Percentiles rank a stretch among this genome's conserved stretches.
Evolutionary conservation across 2,888 invertebrate species (phyloP).

Genomic region (Agrochola litura): DNA sequence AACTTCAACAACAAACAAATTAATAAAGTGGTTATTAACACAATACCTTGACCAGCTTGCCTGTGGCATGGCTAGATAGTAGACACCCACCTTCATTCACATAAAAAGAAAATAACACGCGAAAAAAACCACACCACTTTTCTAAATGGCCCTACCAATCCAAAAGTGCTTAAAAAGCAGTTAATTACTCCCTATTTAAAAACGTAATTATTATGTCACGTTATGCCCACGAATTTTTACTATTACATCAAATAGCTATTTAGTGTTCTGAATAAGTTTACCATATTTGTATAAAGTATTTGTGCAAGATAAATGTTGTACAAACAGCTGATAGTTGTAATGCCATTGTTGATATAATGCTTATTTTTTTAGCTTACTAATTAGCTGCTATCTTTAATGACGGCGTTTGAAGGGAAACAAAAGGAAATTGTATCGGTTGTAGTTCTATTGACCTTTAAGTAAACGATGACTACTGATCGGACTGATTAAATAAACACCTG

Average conservation of each 20-base stretch:
- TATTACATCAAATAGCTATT: constrained; percentile 10
- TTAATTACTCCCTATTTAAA: constrained; percentile 21
- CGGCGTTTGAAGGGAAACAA: constrained; percentile 23
- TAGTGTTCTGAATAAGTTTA: background rate
- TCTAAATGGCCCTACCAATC: constrained; percentile 8
- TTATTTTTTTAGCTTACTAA: constrained; percentile 42
- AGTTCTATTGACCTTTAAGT: background rate
- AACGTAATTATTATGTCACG: constrained; percentile 17
- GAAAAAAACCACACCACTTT: background rate
- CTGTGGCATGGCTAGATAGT: constrained; percentile 10
- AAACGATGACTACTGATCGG: background rate
- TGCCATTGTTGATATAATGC: constrained; percentile 25
- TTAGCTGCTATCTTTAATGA: constrained; percentile 37
- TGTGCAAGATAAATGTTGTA: constrained; percentile 29
- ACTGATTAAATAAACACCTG: background rate
- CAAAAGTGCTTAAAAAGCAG: constrained; percentile 3
- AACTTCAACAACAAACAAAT: background rate
- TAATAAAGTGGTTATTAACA: background rate
- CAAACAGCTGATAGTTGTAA: constrained; percentile 32
- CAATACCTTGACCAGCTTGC: constrained; percentile 37
- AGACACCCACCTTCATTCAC: constrained; percentile 14
- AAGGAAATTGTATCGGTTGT: constrained; percentile 14
- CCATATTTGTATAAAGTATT: constrained; percentile 40
- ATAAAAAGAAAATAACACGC: constrained; percentile 2
- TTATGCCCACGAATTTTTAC: constrained; percentile 31